A percentile compares a stretch with the other conserved stretches of the same genome.
Evolutionary conservation across 2,888 invertebrate genomes (phyloP).

Genomic region (Autographa gamma): DNA sequence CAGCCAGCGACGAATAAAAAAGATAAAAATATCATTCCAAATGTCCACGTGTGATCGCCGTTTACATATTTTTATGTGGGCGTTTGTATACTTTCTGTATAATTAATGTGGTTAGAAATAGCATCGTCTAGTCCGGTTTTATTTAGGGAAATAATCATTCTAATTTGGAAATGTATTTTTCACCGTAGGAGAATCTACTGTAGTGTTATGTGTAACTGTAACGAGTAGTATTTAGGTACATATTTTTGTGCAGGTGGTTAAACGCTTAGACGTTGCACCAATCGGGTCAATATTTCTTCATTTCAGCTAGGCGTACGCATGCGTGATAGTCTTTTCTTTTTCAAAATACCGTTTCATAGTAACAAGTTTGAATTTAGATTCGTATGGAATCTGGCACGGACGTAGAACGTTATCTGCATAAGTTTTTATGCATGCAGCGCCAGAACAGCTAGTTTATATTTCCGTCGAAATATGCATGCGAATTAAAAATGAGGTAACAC

Average conservation of each 20-base stretch:
- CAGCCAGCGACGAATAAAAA: constrained; percentile 63
- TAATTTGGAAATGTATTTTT: background rate
- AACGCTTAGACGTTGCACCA: background rate
- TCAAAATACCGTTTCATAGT: constrained; percentile 3
- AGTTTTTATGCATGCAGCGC: constrained; percentile 6
- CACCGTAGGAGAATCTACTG: no score
- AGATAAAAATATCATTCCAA: constrained; percentile 65
- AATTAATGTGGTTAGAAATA: constrained; percentile 40
- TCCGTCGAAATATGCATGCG: constrained; percentile 6
- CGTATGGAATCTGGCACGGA: constrained; percentile 7
- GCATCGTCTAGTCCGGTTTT: constrained; percentile 9
- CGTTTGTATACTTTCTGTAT: constrained; percentile 40
- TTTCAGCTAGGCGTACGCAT: background rate
- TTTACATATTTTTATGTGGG: constrained; percentile 31
- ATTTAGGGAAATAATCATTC: constrained; percentile 2
- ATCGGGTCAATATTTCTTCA: background rate
- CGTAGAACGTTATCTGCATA: constrained; percentile 4
- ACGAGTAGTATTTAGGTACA: background rate
- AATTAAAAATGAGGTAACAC: constrained; percentile 33
- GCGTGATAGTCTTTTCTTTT: background rate
- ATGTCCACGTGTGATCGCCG: constrained; percentile 61
- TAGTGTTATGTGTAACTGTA: background rate
- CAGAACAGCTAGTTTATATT: constrained; percentile 9
- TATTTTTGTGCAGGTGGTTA: background rate
- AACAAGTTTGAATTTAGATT: constrained; percentile 6